These are phyloP conservation scores for Papilio elwesi DNA, from an alignment of 2,888 invertebrate genomes.

Conservation along the genomic window DNA sequence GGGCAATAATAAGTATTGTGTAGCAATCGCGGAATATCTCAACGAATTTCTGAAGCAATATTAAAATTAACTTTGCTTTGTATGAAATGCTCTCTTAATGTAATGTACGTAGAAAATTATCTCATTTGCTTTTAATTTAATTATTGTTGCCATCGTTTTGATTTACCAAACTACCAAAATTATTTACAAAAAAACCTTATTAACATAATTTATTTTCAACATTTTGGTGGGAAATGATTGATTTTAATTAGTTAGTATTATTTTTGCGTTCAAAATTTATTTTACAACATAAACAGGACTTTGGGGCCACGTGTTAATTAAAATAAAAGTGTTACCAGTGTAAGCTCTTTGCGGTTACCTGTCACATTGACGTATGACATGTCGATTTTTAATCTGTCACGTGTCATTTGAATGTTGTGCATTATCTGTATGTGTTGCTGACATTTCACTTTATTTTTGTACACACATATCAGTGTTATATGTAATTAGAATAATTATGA, in stretches of 20 bases:
- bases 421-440: constrained; percentile 40
- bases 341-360: constrained; percentile 35
- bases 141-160: not conserved
- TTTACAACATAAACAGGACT: constrained; percentile 59
- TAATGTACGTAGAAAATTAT: constrained; percentile 21
- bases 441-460: constrained; percentile 52
- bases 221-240: constrained; percentile 4
- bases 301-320: constrained; percentile 66
- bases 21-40: constrained; percentile 49
- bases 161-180: not conserved
- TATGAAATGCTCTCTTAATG: constrained; percentile 45
- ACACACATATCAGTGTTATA: constrained; percentile 77
- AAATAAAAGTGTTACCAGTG: constrained; percentile 19
- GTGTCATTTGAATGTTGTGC: constrained; percentile 21
- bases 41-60: constrained; percentile 80
- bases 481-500: constrained; percentile 59
- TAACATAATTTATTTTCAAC: constrained; percentile 11
- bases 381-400: constrained; percentile 33
- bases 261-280: constrained; percentile 43
- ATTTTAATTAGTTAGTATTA: constrained; percentile 19
- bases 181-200: constrained; percentile 3
- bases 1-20: constrained; percentile 54
- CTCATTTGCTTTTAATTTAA: constrained; percentile 6
- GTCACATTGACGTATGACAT: constrained; percentile 13
- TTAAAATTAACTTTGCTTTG: constrained; percentile 47